Conservation (phyloP, 2,888 invertebrate genomes). For the Volucella inanis region DNA sequence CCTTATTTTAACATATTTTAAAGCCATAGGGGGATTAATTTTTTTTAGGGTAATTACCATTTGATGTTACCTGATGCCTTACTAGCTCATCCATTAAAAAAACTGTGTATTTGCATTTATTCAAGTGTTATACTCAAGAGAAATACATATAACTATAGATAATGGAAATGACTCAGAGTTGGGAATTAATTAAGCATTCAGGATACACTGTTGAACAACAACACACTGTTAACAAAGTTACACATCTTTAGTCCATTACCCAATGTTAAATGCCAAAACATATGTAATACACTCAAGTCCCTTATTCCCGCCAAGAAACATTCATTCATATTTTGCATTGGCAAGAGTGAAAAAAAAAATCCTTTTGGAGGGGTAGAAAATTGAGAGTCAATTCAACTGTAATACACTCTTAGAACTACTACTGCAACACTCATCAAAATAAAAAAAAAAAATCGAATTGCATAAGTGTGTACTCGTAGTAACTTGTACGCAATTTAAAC, state of each 20-base stretch:
- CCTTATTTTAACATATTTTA: too few relatives aligned
- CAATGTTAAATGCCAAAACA: too few relatives aligned
- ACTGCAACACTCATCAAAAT: not conserved
- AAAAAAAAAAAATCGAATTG: slow-evolving; percentile 30
- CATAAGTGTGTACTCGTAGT: slow-evolving; percentile 12
- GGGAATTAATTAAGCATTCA: not conserved
- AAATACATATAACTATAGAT: slow-evolving; percentile 3
- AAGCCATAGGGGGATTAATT: too few relatives aligned
- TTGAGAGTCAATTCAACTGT: too few relatives aligned
- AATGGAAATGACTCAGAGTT: slow-evolving; percentile 28
- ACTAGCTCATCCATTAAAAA: too few relatives aligned
- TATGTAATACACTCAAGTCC: not conserved
- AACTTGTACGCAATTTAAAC: slow-evolving; percentile 10
- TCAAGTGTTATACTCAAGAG: slow-evolving; percentile 37
- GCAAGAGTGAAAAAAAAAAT: too few relatives aligned
- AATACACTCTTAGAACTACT: slow-evolving; percentile 22
- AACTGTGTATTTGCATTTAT: not conserved
- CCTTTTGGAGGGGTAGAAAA: too few relatives aligned
- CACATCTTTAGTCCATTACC: slow-evolving; percentile 2
- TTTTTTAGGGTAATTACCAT: too few relatives aligned
- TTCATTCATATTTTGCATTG: too few relatives aligned
- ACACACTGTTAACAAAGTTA: not conserved
- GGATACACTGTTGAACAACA: not conserved
- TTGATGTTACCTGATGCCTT: too few relatives aligned
- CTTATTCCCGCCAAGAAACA: too few relatives aligned